Evolutionary conservation across 2,888 invertebrate species (phyloP).

Genomic region (Drosophila parthenogenetica): DNA sequence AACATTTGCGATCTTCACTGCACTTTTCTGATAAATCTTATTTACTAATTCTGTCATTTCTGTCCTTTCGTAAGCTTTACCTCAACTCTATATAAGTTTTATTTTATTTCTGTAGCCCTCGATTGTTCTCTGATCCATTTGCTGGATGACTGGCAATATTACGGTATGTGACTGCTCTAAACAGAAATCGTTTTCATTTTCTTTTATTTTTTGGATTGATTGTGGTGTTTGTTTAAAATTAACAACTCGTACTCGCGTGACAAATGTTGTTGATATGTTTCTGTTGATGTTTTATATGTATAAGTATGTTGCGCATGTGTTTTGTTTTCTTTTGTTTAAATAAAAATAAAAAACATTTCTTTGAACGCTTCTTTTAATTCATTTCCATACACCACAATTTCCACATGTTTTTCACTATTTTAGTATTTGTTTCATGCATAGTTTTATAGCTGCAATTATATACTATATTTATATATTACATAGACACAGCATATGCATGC

Average conservation of each 20-base stretch:
- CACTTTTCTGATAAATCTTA: conserved; percentile 46
- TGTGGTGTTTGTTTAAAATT: conserved; percentile 24
- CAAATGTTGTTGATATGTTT: conserved; percentile 74
- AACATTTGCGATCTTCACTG: conserved; percentile 28
- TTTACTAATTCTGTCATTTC: conserved; percentile 32
- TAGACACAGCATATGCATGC: conserved; percentile 25
- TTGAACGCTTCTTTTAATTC: too few relatives aligned
- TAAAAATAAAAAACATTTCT: conserved; percentile 23
- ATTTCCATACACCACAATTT: conserved; percentile 4
- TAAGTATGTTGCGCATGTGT: conserved; percentile 31
- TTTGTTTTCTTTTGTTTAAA: conserved; percentile 38
- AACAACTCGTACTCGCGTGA: conserved; percentile 55
- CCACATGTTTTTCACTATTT: conserved; percentile 17
- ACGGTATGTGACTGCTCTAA: conserved; percentile 34
- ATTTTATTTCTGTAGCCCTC: conserved; percentile 14
- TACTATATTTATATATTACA: conserved; percentile 22
- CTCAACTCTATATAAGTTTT: conserved; percentile 8
- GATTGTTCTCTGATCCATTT: conserved; percentile 19
- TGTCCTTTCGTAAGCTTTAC: conserved; percentile 20
- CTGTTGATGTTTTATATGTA: conserved; percentile 64
- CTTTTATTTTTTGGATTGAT: neutral
- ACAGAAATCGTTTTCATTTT: conserved; percentile 17
- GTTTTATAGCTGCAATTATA: conserved; percentile 69
- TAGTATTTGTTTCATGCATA: conserved; percentile 31
- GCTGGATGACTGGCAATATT: conserved; percentile 15